Evolutionary conservation across 2,113 vertebrate genomes (phyloP), one percentile per base, ranked within the genome.

Genomic region (Phocoena sinus): DNA sequence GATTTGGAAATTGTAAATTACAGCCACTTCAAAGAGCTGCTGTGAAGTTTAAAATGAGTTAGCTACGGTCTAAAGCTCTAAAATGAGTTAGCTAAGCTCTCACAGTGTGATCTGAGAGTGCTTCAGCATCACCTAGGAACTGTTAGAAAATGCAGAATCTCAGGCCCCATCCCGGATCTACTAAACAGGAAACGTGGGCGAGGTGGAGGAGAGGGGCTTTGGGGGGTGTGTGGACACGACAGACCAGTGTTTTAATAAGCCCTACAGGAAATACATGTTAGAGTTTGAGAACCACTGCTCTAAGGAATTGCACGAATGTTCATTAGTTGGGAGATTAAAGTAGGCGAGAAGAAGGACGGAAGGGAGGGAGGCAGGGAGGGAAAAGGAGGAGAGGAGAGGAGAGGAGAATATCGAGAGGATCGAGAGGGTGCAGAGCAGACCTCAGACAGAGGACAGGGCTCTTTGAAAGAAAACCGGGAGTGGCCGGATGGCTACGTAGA

Each of bases 341-440:
- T 11, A 73, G 6, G 41, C 25, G 0, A 38, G 10, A 6, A 3
- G 50, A 36, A 23, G 31, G 47, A 20, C 23, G 50, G 47, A 6
- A 23, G 76, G 53, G 31, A 14, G 76, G 50, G 20, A n/a, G 4
- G 18, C 18, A 79, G 76, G 31, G 31, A 23, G 33, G 50, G 31
- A n/a, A 53, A 53, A 53, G n/a, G 31, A 73, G 41, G 28, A 74
- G 26, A 50, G 17, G 47, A 56, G 13, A 63, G 26, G 11, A 58
- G 13, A 31, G 28, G 5, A 65, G 15, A 58, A 53, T 17, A 53
- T 53, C 53, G 56, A 33, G 50, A 80, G 41, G 33, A 15, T 58
- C 0, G 5, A 6, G 31, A n/a, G 21, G 31, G 5, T 2, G 14
- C 8, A 36, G 21, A 6, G 63, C 6, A 0, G 26, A 36, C 56